Evolutionary conservation across 2,888 invertebrate species (phyloP), one percentile per base, ranked within the genome.

Genomic region (Aricia artaxerxes): DNA sequence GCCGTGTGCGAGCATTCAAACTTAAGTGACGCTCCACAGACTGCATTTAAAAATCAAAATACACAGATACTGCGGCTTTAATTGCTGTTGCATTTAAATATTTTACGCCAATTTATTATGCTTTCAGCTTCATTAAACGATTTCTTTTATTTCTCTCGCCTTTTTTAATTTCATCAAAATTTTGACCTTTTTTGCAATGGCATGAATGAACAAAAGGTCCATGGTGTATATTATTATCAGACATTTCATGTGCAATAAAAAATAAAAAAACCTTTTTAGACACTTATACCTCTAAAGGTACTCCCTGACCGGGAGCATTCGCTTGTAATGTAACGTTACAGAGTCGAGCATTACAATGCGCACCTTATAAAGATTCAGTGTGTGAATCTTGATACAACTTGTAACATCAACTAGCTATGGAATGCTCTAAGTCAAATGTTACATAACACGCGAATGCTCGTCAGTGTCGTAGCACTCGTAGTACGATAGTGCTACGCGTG

Each of bases 141-240:
- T 69, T 16, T 38, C 69, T 35, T 69, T 69, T 38, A 69, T 69
- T 35, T 69, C 35, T 3, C 4, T 35, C 69, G 35, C 61, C 61
- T 16, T 4, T 57, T 24, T 61, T 61, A 61, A 24, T 24, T 61
- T 69, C 9, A 64, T 64, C 9, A 69, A 69, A 11, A 69, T 69
- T 69, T 69, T 69, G 69, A 69, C 69, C 69, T 69, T 38, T 13
- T 69, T 69, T 69, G 38, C 6, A 69, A 69, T 69, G 69, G 31
- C 64, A 24, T 9, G 61, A n/a, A 31, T 11, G 38, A 11, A 69
- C 35, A 35, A 69, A 69, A 69, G 13, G 69, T 69, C 69, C 4
- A 61, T n/a, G 60, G 5, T 35, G 35, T 69, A 13, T 13, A 69
- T 31, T 16, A 7, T 61, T 31, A 31, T 35, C 16, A 16, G 69